Percentiles rank a stretch among this genome's conserved stretches.
phyloP scores from a whole-genome alignment of 2,113 vertebrate species.

The Cricetomys ansorgei region DNA sequence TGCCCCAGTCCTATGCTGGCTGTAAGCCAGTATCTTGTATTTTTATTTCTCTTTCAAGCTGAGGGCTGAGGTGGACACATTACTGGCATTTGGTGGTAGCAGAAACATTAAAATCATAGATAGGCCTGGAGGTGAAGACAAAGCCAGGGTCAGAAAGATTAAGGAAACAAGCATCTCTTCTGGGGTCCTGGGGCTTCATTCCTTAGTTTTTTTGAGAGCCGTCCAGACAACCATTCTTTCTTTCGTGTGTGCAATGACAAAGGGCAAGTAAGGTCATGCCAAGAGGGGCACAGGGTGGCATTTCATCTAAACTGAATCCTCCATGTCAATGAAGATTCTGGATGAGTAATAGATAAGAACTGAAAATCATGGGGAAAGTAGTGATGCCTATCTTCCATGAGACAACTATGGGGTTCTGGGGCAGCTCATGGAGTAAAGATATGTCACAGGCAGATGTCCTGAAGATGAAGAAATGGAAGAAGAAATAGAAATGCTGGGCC shows the following conservation, averaged over 20 bases:
- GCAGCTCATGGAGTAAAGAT: neutral
- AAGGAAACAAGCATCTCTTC: neutral
- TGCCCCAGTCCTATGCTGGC: neutral
- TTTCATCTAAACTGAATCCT: neutral
- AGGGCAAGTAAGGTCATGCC: neutral
- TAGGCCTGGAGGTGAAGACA: too few species aligned
- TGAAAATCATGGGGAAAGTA: neutral
- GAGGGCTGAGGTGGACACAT: neutral
- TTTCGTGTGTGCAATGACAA: neutral
- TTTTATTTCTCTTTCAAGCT: neutral
- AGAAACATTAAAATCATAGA: too few species aligned
- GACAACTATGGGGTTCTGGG: neutral
- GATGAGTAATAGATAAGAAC: neutral
- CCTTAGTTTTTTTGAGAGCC: neutral
- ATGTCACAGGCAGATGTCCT: neutral
- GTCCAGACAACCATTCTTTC: neutral
- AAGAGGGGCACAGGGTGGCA: neutral
- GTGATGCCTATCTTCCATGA: neutral
- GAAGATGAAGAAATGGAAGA: neutral
- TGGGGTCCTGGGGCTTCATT: neutral
- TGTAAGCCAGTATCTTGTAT: neutral
- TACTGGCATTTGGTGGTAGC: neutral
- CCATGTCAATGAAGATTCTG: neutral
- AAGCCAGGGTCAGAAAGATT: neutral
- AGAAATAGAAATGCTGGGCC: neutral